Base-by-base conservation (phyloP, 2,888 invertebrate species). In the Drosophila lutescens region DNA sequence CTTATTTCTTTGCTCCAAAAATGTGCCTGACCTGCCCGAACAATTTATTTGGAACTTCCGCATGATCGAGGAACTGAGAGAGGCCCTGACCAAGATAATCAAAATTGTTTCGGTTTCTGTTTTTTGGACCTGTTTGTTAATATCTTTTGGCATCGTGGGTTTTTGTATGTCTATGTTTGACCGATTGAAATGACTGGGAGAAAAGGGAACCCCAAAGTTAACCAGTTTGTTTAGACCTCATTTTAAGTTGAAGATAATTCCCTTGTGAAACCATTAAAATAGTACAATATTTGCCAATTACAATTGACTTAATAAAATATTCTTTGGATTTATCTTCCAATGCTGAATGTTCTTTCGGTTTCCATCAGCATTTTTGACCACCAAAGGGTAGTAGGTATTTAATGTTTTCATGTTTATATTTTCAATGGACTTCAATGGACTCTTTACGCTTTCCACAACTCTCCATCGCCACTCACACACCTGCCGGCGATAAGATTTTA, bases 391-490 rank as follows among this genome's bases (percentile, higher is more conserved):
- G 26, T 26, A 26, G 26, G 26, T 26, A 30, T 30, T 30, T 30
- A 8, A 30, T 30, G 38, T 17, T 51, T 36, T 49, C 26, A 26
- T 20, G 79, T 71, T 79, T 74, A 70, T 77, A 34, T 8, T 49
- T 49, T 12, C 1, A 6, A 8, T 32, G n/a, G n/a, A 17, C 17
- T 34, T 34, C 13, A 47, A 30, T 34, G 13, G 32, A 17, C 12
- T 17, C 32, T 13, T 34, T 23, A 62, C 67, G 65, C 71, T 69
- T 57, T 78, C 67, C 60, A 69, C 68, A 56, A 57, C 43, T 44
- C 57, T 8, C 23, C 36, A 1, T 8, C 10, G 36, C 30, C 38
- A 15, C 40, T 26, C 47, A 20, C 26, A 30, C 26, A 10, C 40
- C 32, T 26, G 40, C 15, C 10, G 7, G 2, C 51, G 68, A 68